A percentile compares a stretch with the other conserved stretches of the same genome.
These are phyloP conservation scores for Gari tellinella DNA, from an alignment of 2,888 invertebrate genomes.

Conservation along the genomic window DNA sequence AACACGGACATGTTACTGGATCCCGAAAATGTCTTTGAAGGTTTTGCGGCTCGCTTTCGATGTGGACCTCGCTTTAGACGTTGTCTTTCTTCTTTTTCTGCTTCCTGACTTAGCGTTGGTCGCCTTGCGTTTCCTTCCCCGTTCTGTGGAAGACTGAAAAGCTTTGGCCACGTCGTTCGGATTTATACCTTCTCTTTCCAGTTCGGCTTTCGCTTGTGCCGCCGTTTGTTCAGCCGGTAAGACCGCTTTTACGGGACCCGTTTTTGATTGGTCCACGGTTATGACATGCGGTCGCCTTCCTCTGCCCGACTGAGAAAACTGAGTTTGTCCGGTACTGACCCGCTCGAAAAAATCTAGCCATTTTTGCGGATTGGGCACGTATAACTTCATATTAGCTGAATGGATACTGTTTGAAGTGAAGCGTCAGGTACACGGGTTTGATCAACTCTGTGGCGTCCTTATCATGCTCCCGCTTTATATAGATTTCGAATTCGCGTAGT, in stretches of 20 bases:
- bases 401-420: slow-evolving; percentile 41
- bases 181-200: slow-evolving; percentile 38
- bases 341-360: slow-evolving; percentile 53
- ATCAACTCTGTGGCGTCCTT: slow-evolving; percentile 18
- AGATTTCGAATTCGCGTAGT: slow-evolving; percentile 37
- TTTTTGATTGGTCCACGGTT: slow-evolving; percentile 18
- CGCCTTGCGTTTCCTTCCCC: slow-evolving; percentile 6
- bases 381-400: slow-evolving; percentile 41
- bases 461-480: slow-evolving; percentile 38
- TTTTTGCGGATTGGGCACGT: slow-evolving; percentile 54
- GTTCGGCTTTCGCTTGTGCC: slow-evolving; percentile 31
- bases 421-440: slow-evolving; percentile 40
- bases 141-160: slow-evolving; percentile 15
- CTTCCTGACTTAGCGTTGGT: too few species aligned
- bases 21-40: too few species aligned
- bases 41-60: too few species aligned
- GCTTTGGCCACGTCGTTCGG: slow-evolving; percentile 8
- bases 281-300: slow-evolving; percentile 30
- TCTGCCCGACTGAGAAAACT: slow-evolving; percentile 27
- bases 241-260: slow-evolving; percentile 22
- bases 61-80: too few species aligned
- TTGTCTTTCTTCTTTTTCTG: too few species aligned
- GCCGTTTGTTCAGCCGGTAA: slow-evolving; percentile 29
- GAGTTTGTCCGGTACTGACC: slow-evolving; percentile 24
- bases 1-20: slow-evolving; percentile 50